A percentile compares a stretch with the other conserved stretches of the same genome.
Conservation (phyloP, 2,113 vertebrate genomes). For the Petaurus breviceps region DNA sequence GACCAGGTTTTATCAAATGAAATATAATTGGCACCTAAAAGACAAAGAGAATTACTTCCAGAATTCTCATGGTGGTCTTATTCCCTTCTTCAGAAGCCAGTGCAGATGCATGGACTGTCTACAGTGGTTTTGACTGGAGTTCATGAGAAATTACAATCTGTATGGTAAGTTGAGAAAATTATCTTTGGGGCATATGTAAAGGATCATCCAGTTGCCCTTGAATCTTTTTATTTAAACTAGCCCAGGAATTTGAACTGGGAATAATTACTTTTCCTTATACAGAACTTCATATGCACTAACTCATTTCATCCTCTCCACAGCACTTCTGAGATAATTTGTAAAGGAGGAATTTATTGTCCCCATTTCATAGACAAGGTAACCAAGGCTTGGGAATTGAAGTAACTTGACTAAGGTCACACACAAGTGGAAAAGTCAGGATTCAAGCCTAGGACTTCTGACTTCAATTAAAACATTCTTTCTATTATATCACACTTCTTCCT, state of each 20-base stretch:
- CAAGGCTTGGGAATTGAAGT: neutral
- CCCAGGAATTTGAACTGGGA: neutral
- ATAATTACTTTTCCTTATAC: neutral
- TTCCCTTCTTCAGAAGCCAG: neutral
- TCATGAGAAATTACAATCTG: neutral
- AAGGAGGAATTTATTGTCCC: neutral
- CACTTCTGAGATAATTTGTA: neutral
- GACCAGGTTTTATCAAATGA: conserved; percentile 43
- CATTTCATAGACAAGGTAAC: neutral
- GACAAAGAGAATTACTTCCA: conserved; percentile 17
- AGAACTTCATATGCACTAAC: neutral
- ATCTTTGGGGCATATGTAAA: neutral
- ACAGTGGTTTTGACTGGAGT: neutral
- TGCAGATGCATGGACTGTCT: neutral
- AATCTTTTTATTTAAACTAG: neutral
- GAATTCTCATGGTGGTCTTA: neutral
- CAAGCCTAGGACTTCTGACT: neutral
- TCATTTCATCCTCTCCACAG: neutral
- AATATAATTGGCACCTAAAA: neutral
- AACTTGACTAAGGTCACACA: neutral
- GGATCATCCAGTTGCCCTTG: neutral
- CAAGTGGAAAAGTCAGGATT: neutral
- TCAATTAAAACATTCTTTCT: no score
- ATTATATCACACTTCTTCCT: no score
- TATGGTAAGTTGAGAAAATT: conserved; percentile 9